Evolutionary conservation across 2,113 vertebrate genomes (phyloP).

Genomic region (Onychorhynchus coronatus): DNA sequence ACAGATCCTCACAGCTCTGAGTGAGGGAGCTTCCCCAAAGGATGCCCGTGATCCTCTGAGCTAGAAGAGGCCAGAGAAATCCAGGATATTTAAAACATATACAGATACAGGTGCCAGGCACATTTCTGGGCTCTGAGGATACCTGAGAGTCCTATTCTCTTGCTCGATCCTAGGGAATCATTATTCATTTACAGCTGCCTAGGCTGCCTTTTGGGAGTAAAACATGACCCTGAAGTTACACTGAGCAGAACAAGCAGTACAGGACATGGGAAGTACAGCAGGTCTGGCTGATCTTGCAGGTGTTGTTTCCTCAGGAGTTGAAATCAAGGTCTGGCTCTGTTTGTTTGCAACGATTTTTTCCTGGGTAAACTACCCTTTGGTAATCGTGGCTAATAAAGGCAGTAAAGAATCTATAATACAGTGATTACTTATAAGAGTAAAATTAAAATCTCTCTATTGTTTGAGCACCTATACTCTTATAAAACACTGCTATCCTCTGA

Average conservation of each 20-base stretch:
- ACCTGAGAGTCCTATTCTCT: not conserved
- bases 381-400: not conserved
- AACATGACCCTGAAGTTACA: not conserved
- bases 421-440: not conserved
- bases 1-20: not conserved
- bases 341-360: not conserved
- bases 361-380: not conserved
- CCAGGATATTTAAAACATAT: not conserved
- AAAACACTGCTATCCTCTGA: not conserved
- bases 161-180: not conserved
- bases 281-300: not conserved
- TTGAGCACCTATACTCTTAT: not conserved
- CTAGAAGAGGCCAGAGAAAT: not conserved
- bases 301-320: not conserved
- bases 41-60: not conserved
- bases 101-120: not conserved
- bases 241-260: not conserved
- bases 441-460: not conserved
- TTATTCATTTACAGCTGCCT: not conserved
- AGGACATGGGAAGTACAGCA: not conserved
- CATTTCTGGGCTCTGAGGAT: not conserved
- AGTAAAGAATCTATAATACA: not conserved
- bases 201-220: not conserved
- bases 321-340: not conserved
- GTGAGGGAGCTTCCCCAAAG: not conserved